These are phyloP conservation scores for Gila orcuttii DNA, from an alignment of 2,113 vertebrate genomes.

Conservation along the genomic window DNA sequence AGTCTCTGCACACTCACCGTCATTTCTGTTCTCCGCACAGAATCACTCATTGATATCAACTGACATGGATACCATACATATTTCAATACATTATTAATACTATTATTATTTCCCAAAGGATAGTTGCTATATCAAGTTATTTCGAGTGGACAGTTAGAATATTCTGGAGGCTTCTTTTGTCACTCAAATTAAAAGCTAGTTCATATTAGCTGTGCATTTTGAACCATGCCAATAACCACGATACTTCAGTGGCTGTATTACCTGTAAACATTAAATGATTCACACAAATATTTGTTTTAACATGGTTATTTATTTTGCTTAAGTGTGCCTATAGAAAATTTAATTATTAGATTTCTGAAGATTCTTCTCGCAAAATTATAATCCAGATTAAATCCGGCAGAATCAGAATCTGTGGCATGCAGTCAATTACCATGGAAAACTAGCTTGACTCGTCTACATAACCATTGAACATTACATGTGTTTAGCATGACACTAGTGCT, in stretches of 20 bases:
- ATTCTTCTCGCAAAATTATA: neutral
- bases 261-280: neutral
- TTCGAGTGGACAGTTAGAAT: neutral
- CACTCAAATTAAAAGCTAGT: neutral
- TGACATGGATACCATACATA: neutral
- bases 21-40: neutral
- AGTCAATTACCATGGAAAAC: neutral
- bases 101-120: neutral
- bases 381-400: neutral
- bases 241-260: neutral
- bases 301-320: too few species aligned
- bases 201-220: neutral
- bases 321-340: too few species aligned
- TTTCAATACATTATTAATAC: neutral
- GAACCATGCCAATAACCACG: neutral
- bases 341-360: too few species aligned
- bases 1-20: neutral
- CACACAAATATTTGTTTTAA: too few species aligned
- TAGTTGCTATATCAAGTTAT: neutral
- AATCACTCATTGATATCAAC: neutral
- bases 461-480: neutral
- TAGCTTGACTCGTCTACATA: neutral
- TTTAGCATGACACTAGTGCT: slow-evolving; percentile 1
- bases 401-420: neutral
- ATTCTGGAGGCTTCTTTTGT: neutral